A percentile compares a stretch with the other conserved stretches of the same genome.
phyloP scores from a whole-genome alignment of 2,113 vertebrate species.

The Ciconia maguari region DNA sequence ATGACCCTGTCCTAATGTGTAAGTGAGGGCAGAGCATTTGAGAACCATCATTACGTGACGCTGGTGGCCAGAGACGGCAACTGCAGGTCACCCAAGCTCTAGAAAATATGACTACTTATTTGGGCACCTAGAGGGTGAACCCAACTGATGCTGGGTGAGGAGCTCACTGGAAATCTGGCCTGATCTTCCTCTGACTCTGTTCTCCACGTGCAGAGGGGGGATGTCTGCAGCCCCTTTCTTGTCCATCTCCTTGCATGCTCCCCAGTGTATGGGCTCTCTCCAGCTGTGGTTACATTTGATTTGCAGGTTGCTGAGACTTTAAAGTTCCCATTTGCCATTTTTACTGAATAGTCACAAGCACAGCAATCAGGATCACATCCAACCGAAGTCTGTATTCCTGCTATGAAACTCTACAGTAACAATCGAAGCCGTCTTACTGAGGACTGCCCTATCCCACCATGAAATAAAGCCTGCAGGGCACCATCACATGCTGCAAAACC shows the following conservation, averaged over 20 bases:
- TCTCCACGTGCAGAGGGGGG: neutral
- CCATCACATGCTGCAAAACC: neutral
- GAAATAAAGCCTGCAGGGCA: neutral
- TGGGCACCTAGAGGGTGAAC: neutral
- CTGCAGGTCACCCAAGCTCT: neutral
- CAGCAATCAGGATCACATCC: neutral
- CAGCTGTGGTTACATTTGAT: neutral
- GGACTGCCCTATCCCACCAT: neutral
- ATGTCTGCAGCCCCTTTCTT: neutral
- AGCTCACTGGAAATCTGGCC: neutral
- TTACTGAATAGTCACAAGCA: neutral
- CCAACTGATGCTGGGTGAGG: neutral
- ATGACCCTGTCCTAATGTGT: too few species aligned
- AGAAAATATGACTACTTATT: neutral
- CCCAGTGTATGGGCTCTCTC: neutral
- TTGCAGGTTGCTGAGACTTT: neutral
- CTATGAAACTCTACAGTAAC: neutral
- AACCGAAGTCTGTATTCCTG: rapidly evolving
- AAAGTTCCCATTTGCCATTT: neutral
- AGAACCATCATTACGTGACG: rapidly evolving
- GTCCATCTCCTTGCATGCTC: neutral
- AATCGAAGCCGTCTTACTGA: neutral
- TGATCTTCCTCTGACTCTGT: neutral
- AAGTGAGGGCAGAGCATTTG: neutral
- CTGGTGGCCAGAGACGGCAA: neutral